A percentile compares a stretch with the other conserved stretches of the same genome.
phyloP scores from a whole-genome alignment of 2,888 invertebrate genomes.

The Cyrtodaria siliqua region DNA sequence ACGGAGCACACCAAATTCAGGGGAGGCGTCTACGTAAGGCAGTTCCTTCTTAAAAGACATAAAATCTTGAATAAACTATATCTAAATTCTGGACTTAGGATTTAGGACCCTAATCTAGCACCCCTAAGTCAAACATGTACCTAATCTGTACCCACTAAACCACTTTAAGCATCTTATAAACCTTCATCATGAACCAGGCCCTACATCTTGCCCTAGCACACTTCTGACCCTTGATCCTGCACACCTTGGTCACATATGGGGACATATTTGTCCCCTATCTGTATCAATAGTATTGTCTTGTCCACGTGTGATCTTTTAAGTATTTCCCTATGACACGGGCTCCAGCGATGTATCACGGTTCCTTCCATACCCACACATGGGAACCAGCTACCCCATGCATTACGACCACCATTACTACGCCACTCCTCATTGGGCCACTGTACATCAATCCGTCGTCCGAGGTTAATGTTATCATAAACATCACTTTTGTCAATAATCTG shows the following conservation, averaged over 20 bases:
- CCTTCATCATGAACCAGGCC: too few species aligned
- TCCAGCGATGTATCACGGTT: constrained; percentile 96
- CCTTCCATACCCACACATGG: constrained; percentile 97
- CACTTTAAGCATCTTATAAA: too few species aligned
- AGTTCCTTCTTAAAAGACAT: too few species aligned
- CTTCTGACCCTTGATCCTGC: constrained; percentile 67
- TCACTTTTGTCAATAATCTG: constrained; percentile 86
- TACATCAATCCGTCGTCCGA: constrained; percentile 96
- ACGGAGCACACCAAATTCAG: too few species aligned
- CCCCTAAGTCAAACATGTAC: too few species aligned
- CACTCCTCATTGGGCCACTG: constrained; percentile 97
- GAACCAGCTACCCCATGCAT: constrained; percentile 96
- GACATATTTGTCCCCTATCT: constrained; percentile 96
- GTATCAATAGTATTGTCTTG: constrained; percentile 95
- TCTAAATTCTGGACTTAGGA: too few species aligned
- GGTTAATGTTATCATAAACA: constrained; percentile 96
- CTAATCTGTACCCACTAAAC: too few species aligned
- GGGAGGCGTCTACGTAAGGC: too few species aligned
- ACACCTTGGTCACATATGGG: constrained; percentile 97
- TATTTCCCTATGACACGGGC: constrained; percentile 95
- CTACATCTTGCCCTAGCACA: too few species aligned
- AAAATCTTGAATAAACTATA: too few species aligned
- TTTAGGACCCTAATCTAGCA: too few species aligned
- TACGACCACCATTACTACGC: constrained; percentile 94
- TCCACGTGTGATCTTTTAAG: constrained; percentile 96